These are phyloP conservation scores for Plebejus melissa DNA, from an alignment of 2,888 invertebrate genomes.

Conservation along the genomic window DNA sequence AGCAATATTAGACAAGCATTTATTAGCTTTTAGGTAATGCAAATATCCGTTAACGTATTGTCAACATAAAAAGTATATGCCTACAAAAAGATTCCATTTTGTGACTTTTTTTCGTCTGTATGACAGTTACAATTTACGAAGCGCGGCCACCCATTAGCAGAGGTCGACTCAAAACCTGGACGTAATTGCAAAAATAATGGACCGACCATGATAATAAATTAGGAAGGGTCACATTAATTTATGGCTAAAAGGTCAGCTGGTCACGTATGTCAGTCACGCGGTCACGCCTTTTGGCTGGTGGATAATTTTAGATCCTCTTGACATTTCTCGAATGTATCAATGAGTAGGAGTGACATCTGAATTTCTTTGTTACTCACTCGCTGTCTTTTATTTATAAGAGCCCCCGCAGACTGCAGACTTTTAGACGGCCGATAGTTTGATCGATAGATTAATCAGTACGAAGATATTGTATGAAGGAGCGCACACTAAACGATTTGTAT, in stretches of 20 bases:
- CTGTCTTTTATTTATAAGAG: too few relatives aligned
- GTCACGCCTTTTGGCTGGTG: constrained; percentile 6
- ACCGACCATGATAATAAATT: constrained; percentile 9
- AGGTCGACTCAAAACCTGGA: constrained; percentile 11
- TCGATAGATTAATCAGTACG: too few relatives aligned
- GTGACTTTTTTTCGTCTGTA: neutral
- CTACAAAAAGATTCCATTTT: neutral
- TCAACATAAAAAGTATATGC: neutral
- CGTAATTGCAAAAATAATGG: constrained; percentile 15
- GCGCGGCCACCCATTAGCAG: constrained; percentile 6
- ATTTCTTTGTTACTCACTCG: neutral
- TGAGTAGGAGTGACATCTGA: neutral
- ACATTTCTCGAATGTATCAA: neutral
- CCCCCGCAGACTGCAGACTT: too few relatives aligned
- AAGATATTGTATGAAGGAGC: too few relatives aligned
- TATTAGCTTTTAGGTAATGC: neutral
- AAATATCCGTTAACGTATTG: neutral
- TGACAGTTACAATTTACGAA: neutral
- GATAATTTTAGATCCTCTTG: neutral
- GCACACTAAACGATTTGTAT: too few relatives aligned
- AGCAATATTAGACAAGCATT: too few relatives aligned
- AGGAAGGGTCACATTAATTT: constrained; percentile 16
- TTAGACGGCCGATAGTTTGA: too few relatives aligned
- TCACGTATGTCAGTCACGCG: constrained; percentile 1
- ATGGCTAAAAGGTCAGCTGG: neutral